Conservation (phyloP, 1,140 invertebrate species). For the Sesamia nonagrioides region DNA sequence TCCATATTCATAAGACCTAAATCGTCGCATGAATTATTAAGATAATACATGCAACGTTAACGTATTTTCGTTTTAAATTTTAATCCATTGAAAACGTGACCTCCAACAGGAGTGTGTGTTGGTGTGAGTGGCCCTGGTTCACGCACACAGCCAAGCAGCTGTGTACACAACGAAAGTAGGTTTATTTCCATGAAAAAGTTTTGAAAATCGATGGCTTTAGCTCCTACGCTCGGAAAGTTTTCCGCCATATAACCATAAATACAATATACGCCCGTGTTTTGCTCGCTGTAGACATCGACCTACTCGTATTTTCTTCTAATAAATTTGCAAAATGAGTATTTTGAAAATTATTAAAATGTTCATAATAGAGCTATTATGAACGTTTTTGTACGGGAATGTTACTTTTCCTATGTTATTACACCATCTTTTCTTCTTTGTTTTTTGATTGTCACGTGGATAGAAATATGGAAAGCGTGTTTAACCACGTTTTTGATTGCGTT, state of each 20-base stretch:
- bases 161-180: constrained; percentile 85
- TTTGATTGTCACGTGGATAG: constrained; percentile 12
- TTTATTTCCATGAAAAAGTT: constrained; percentile 88
- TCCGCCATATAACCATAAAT: constrained; percentile 86
- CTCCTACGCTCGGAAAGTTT: constrained; percentile 85
- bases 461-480: not conserved
- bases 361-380: too few species aligned
- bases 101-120: constrained; percentile 57
- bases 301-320: constrained; percentile 67
- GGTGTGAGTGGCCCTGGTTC: constrained; percentile 67
- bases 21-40: constrained; percentile 17
- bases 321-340: constrained; percentile 70
- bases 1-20: constrained; percentile 9
- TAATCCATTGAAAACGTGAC: constrained; percentile 75
- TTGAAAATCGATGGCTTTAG: constrained; percentile 87
- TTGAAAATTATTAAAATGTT: too few species aligned
- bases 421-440: constrained; percentile 2
- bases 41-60: constrained; percentile 21
- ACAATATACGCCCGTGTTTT: constrained; percentile 78
- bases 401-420: constrained; percentile 35
- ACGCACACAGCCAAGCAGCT: constrained; percentile 68
- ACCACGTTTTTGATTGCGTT: constrained; percentile 32
- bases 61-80: constrained; percentile 45
- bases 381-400: constrained; percentile 39
- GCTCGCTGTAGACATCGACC: constrained; percentile 68